These are phyloP conservation scores for Atta colombica DNA, from an alignment of 1,140 invertebrate species.

Conservation along the genomic window DNA sequence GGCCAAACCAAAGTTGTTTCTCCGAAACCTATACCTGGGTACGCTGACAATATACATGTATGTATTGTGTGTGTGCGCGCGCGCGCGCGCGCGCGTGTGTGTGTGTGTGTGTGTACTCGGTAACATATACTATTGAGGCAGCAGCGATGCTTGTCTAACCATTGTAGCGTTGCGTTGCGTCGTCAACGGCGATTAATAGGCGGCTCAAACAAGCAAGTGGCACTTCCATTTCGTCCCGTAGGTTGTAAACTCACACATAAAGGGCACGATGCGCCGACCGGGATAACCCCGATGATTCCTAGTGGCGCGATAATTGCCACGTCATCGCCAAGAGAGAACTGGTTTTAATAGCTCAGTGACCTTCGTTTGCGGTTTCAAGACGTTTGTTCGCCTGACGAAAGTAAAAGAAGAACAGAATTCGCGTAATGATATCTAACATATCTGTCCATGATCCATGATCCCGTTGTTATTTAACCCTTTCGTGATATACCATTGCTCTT, in stretches of 20 bases:
- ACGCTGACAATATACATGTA: not conserved
- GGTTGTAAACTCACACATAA: slow-evolving; percentile 5
- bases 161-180: not conserved
- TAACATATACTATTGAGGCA: not conserved
- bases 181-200: slow-evolving; percentile 49
- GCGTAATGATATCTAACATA: slow-evolving; percentile 28
- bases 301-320: slow-evolving; percentile 37
- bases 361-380: slow-evolving; percentile 46
- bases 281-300: slow-evolving; percentile 14
- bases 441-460: slow-evolving; percentile 37
- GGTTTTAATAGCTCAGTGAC: slow-evolving; percentile 63
- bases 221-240: slow-evolving; percentile 61
- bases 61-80: not conserved
- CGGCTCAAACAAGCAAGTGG: slow-evolving; percentile 46
- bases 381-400: slow-evolving; percentile 13
- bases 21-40: slow-evolving; percentile 8
- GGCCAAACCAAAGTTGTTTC: slow-evolving; percentile 34
- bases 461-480: slow-evolving; percentile 16
- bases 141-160: not conserved
- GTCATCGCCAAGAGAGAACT: slow-evolving; percentile 30
- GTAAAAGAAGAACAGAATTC: slow-evolving; percentile 12
- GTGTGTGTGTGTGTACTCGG: no score
- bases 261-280: slow-evolving; percentile 46
- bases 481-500: not conserved
- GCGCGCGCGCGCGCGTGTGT: no score